Conservation (phyloP, 2,113 vertebrate species). For the Forbesichthys papilliferus region DNA sequence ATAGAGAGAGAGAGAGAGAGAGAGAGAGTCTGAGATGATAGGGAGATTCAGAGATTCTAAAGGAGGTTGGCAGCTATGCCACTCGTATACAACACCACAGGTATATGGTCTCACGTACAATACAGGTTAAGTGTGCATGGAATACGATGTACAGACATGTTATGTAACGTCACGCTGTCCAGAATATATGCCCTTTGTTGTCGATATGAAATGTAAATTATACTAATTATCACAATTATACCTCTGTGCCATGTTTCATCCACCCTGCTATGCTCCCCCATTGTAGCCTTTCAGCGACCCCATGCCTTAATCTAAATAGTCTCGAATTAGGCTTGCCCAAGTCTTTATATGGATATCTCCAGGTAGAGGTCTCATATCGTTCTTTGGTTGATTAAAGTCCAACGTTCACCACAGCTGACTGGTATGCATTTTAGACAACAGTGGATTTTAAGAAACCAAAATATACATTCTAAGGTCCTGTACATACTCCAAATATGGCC, state of each 20-base stretch:
- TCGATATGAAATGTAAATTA: slow-evolving; percentile 8
- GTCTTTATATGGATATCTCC: too few relatives aligned
- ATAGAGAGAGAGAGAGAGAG: slow-evolving; percentile 21
- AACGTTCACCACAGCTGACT: neutral
- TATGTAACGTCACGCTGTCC: neutral
- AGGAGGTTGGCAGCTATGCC: neutral
- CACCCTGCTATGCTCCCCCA: neutral
- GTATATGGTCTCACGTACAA: neutral
- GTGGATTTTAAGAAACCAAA: slow-evolving; percentile 16
- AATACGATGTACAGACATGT: neutral
- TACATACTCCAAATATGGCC: slow-evolving; percentile 49
- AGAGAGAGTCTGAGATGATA: slow-evolving; percentile 13
- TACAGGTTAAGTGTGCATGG: too few relatives aligned
- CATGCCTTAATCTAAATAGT: slow-evolving; percentile 17
- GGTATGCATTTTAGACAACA: slow-evolving; percentile 3
- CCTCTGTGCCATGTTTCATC: slow-evolving; percentile 1
- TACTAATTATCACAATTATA: slow-evolving; percentile 13
- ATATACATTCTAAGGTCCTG: slow-evolving; percentile 34
- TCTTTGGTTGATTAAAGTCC: neutral
- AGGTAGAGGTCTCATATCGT: neutral
- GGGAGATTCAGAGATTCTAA: slow-evolving; percentile 17
- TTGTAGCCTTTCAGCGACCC: neutral
- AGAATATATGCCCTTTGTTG: slow-evolving; percentile 7
- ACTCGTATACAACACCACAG: neutral
- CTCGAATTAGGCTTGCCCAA: neutral